Base-by-base conservation (phyloP, 2,888 invertebrate species). In the Xylophagus ater region DNA sequence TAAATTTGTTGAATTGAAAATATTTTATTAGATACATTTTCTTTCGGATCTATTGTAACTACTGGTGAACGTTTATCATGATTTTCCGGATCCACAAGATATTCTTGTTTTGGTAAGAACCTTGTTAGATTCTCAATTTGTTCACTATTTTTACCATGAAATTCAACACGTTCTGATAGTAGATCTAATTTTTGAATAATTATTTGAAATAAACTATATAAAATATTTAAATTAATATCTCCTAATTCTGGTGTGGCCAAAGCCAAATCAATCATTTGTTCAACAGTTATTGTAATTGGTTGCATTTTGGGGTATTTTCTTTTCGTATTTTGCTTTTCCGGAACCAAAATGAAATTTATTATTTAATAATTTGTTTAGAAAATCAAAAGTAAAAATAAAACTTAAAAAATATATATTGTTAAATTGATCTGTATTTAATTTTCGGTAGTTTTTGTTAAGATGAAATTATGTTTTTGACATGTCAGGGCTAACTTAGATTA, bases 191-290 rank as follows among this genome's bases (percentile, higher is more conserved):
- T 61, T 42, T 56, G 51, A 14, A 62, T 44, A 2, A 62, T n/a
- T 13, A 58, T 49, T 33, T 57, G 49, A 9, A 62, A 30, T 1
- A 63, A 49, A 34, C 54, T 58, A 34, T 63, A 62, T 14, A 62
- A 40, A 3, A 60, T 48, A 4, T 55, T 47, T 2, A 57, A 47
- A 38, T 61, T 60, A 3, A 55, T 47, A 1, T 51, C 46, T 4
- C 45, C 53, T 20, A 57, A 34, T 12, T 53, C 48, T 0, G 53
- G 54, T 10, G 54, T 50, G 2, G 62, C 62, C 17, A 62, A 44
- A 2, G 62, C 62, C 17, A 62, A 49, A 14, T 53, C 48, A 1
- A 54, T 54, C 48, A 62, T 41, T 40, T 62, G 47, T 20, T 57
- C 52, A 8, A 63, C 40, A 0, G 56, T 56, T 17, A 63, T 43